Evolutionary conservation across 2,888 invertebrate species (phyloP).

Genomic region (Idaea biselata): DNA sequence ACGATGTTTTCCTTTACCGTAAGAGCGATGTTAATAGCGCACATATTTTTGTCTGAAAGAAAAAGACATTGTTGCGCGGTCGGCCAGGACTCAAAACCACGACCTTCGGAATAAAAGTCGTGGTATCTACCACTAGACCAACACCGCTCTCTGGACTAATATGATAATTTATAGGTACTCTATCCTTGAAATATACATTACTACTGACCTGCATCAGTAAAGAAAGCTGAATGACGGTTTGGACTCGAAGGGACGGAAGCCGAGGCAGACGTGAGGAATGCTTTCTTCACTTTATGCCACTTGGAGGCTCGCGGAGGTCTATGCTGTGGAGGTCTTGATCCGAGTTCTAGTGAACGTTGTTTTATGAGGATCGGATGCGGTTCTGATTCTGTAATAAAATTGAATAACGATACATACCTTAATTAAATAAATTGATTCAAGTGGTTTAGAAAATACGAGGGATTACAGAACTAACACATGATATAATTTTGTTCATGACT

Average conservation of each 20-base stretch:
- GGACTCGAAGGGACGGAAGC: constrained; percentile 86
- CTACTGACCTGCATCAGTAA: constrained; percentile 82
- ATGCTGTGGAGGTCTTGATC: constrained; percentile 69
- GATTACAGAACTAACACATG: too few relatives aligned
- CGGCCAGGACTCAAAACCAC: too few relatives aligned
- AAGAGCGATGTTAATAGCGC: too few relatives aligned
- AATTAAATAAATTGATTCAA: too few relatives aligned
- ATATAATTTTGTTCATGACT: background rate
- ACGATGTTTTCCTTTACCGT: too few relatives aligned
- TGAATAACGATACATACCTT: too few relatives aligned
- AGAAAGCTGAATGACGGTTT: constrained; percentile 83
- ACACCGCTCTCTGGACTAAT: too few relatives aligned
- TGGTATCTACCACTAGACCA: too few relatives aligned
- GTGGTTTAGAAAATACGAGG: too few relatives aligned
- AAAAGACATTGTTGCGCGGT: too few relatives aligned
- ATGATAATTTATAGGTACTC: background rate
- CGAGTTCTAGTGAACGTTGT: constrained; percentile 71
- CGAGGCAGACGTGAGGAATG: constrained; percentile 82
- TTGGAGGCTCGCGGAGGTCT: constrained; percentile 82
- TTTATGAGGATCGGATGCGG: constrained; percentile 71
- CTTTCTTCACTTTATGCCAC: constrained; percentile 87
- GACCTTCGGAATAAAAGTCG: too few relatives aligned
- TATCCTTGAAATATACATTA: background rate
- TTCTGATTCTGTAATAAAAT: constrained; percentile 58
- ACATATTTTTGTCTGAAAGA: too few relatives aligned